Evolutionary conservation across 1,140 invertebrate species (phyloP), one percentile per base, ranked within the genome.

Genomic region (Zelostemma sp.): DNA sequence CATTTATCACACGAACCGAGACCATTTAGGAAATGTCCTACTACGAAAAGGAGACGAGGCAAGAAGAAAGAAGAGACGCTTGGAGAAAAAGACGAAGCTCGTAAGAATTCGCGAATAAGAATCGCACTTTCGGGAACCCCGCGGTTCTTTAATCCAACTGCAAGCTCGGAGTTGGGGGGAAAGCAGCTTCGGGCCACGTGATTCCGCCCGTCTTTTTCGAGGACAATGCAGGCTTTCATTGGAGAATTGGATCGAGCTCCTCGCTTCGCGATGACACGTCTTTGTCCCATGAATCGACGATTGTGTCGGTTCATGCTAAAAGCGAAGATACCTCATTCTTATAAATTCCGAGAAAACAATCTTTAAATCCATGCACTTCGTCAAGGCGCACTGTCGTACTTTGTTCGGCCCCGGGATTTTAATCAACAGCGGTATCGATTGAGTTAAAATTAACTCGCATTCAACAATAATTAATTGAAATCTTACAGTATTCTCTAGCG

Each of bases 1-100:
- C 76, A 77, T 80, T 80, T 78, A 78, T 80, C 78, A 78, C 75
- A 58, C 47, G 56, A 61, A 45, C 53, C 61, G 53, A 66, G 67
- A 75, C 73, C 72, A 74, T 77, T 77, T 74, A 74, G 69, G 72
- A 78, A 78, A 74, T 64, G 68, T 73, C 63, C 64, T 53, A 57
- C 61, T 59, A 18, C 51, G 61, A 56, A 57, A 59, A 60, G 54
- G 55, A 53, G 50, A 40, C 45, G 48, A 48, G 50, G 41, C 47
- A 47, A 47, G 66, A 63, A 19, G 59, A 68, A 57, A 38, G 60
- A 48, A 33, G 9, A n/a, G 19, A 16, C n/a, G 25, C 12, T 35
- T 1, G 8, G 38, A 18, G 15, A 8, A 21, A 53, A 50, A 41
- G 47, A 25, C 14, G 47, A 33, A 43, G 33, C 25, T 14, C 11